Conservation (phyloP, 2,888 invertebrate species). For the Agrotis clavis region DNA sequence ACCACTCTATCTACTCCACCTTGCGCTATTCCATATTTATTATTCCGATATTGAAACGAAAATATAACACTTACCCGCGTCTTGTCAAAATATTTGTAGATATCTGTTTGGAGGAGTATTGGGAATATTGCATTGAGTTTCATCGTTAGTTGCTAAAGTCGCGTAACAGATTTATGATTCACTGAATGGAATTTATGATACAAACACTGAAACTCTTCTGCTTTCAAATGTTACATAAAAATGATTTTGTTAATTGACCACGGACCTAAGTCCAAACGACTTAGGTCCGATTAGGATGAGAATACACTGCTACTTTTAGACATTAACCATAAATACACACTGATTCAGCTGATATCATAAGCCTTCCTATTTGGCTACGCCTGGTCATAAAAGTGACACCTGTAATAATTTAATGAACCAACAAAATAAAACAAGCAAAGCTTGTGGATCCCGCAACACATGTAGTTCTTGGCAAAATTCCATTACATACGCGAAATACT, state of each 20-base stretch:
- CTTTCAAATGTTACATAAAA: neutral
- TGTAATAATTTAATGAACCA: conserved; percentile 47
- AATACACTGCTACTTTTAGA: neutral
- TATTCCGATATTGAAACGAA: conserved; percentile 55
- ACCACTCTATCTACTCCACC: conserved; percentile 54
- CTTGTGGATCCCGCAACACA: conserved; percentile 55
- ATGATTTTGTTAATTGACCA: no score
- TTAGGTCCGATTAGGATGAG: neutral
- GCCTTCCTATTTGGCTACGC: conserved; percentile 11
- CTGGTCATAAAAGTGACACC: conserved; percentile 39
- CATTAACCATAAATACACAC: neutral
- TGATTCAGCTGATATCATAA: conserved; percentile 6
- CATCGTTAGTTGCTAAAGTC: conserved; percentile 23
- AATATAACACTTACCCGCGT: conserved; percentile 32
- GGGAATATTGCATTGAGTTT: conserved; percentile 22
- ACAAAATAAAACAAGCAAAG: conserved; percentile 42
- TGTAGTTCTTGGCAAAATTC: conserved; percentile 64
- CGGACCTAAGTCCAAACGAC: neutral
- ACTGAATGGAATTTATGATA: conserved; percentile 27
- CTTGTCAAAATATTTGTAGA: conserved; percentile 46
- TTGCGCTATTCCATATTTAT: conserved; percentile 55
- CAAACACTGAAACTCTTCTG: neutral
- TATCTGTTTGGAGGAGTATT: conserved; percentile 21
- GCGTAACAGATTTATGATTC: conserved; percentile 34
- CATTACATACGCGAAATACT: conserved; percentile 68